Conservation (phyloP, 1,140 invertebrate genomes). For the Diorhabda elongata region DNA sequence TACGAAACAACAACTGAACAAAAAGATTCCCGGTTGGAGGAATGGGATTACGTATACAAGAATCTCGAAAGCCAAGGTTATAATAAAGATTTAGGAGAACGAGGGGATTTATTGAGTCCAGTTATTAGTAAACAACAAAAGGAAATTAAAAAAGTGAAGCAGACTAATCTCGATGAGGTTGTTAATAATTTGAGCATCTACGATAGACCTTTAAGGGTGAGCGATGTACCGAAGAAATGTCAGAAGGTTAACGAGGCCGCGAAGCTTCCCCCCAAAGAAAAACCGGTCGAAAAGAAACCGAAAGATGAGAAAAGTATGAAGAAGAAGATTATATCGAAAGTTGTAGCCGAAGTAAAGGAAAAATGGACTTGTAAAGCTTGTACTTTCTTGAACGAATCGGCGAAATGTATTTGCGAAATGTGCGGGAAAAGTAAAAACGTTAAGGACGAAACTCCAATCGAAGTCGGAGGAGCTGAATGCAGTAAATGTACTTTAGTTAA, state of each 20-base stretch:
- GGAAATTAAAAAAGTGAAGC: conserved; percentile 48
- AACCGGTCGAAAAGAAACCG: conserved; percentile 7
- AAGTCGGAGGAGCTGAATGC: conserved; percentile 71
- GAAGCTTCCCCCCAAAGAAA: conserved; percentile 21
- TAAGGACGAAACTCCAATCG: conserved; percentile 63
- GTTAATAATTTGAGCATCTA: conserved; percentile 45
- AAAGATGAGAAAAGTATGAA: conserved; percentile 22
- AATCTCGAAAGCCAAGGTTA: conserved; percentile 71
- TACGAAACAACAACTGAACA: conserved; percentile 27
- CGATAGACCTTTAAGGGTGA: conserved; percentile 54
- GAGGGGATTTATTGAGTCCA: conserved; percentile 56
- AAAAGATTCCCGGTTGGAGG: conserved; percentile 57
- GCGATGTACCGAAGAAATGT: conserved; percentile 52
- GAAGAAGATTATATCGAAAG: conserved; percentile 8
- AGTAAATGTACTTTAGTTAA: conserved; percentile 78
- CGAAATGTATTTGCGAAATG: conserved; percentile 68
- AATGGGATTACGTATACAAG: conserved; percentile 75
- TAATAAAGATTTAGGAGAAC: conserved; percentile 62
- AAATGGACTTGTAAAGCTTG: conserved; percentile 67
- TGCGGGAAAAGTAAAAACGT: conserved; percentile 66
- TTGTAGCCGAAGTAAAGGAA: conserved; percentile 13
- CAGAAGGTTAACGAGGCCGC: conserved; percentile 46
- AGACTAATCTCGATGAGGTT: conserved; percentile 52
- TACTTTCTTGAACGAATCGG: conserved; percentile 62
- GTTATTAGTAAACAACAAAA: conserved; percentile 42